Percentiles rank a stretch among this genome's conserved stretches.
Conservation (phyloP, 92 coral and sea anemone genomes). For the Parazoanthus atlanticus region DNA sequence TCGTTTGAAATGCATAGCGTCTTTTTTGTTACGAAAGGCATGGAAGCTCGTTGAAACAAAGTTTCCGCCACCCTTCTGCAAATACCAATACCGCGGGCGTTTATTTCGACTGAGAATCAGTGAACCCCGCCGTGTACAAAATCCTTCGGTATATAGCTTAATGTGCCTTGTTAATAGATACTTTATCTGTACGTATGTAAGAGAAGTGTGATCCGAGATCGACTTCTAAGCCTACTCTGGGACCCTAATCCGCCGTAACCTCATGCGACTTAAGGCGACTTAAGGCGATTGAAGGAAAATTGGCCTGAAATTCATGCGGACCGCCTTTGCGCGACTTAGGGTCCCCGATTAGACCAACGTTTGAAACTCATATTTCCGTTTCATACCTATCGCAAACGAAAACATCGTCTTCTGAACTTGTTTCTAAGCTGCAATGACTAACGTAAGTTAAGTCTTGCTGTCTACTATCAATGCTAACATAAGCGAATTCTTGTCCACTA, state of each 20-base stretch:
- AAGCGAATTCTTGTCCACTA: neutral
- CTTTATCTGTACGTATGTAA: neutral
- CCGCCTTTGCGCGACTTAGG: too few relatives aligned
- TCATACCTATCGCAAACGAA: slow-evolving; percentile 11
- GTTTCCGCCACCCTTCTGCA: neutral
- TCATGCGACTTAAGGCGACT: too few relatives aligned
- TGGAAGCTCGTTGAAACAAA: neutral
- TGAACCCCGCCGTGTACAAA: neutral
- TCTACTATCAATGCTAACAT: neutral
- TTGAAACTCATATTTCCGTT: slow-evolving; percentile 24
- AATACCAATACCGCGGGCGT: neutral
- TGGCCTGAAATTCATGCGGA: too few relatives aligned
- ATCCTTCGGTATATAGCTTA: neutral
- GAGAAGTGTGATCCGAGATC: neutral
- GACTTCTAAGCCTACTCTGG: neutral
- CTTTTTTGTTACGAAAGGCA: neutral
- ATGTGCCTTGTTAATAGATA: neutral
- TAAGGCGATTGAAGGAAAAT: too few relatives aligned
- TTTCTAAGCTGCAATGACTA: slow-evolving; percentile 19
- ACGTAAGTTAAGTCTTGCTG: neutral
- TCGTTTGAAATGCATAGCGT: neutral
- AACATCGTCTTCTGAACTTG: slow-evolving; percentile 27
- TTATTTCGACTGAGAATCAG: neutral
- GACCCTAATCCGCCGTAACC: too few relatives aligned
- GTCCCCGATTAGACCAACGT: too few relatives aligned